These are phyloP conservation scores for Calvadosia cruxmelitensis DNA, from an alignment of 30 jellyfish, hydroid and myxozoan genomes.

Conservation along the genomic window DNA sequence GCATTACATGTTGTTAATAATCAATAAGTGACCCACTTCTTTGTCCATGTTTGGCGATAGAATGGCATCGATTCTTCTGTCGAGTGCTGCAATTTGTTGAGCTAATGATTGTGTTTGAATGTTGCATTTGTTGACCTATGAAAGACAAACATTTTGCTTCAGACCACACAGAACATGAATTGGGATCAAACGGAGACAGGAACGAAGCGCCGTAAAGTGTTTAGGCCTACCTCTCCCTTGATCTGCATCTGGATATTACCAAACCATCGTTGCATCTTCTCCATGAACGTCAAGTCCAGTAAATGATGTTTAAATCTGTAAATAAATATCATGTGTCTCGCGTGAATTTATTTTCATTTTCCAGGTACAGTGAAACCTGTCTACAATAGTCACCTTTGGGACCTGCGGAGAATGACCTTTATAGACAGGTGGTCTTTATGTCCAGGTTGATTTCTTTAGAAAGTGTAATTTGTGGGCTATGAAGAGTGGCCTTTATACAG, in stretches of 20 bases:
- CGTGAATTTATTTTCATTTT: too few relatives aligned
- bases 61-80: conserved; percentile 55
- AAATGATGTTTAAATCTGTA: conserved; percentile 65
- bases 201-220: too few relatives aligned
- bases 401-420: too few relatives aligned
- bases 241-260: conserved; percentile 64
- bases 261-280: conserved; percentile 63
- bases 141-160: neutral
- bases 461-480: too few relatives aligned
- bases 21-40: conserved; percentile 20
- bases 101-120: conserved; percentile 51
- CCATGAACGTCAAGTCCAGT: conserved; percentile 68
- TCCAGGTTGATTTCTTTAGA: too few relatives aligned
- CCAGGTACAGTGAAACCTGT: too few relatives aligned
- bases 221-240: conserved; percentile 58
- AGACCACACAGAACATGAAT: neutral
- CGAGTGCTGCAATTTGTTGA: conserved; percentile 52
- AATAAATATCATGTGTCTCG: too few relatives aligned
- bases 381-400: too few relatives aligned
- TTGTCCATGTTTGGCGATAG: conserved; percentile 38
- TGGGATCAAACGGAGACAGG: neutral
- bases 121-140: conserved; percentile 75
- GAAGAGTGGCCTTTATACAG: too few relatives aligned
- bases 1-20: too few relatives aligned
- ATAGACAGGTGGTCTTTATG: too few relatives aligned